Percentiles rank a stretch among this genome's conserved stretches.
Conservation (phyloP, 2,797 vertebrate genomes). For the Lates japonicus region DNA sequence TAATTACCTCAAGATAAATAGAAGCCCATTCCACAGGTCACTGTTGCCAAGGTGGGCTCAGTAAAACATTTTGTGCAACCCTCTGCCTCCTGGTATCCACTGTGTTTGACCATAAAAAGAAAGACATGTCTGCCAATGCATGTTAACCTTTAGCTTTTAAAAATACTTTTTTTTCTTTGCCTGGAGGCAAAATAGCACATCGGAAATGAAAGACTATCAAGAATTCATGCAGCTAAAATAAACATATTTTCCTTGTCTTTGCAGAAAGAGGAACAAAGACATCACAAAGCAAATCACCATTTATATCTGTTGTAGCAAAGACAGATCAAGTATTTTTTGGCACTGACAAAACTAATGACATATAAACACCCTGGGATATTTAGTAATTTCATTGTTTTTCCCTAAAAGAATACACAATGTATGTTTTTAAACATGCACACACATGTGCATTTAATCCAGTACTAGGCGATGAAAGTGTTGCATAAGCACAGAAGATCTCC, state of each 20-base stretch:
- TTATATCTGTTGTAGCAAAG: conserved; percentile 36
- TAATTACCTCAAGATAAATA: conserved; percentile 62
- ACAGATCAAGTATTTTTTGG: not conserved
- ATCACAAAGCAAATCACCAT: conserved; percentile 9
- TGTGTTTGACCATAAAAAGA: conserved; percentile 5
- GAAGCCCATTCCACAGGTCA: conserved; percentile 23
- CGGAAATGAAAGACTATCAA: not conserved
- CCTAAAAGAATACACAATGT: not conserved
- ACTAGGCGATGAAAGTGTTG: not conserved
- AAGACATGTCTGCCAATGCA: not conserved
- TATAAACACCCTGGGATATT: not conserved
- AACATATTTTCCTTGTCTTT: not conserved
- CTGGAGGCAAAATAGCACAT: not conserved
- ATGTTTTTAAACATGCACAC: not conserved
- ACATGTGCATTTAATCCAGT: not conserved
- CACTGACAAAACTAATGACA: not conserved
- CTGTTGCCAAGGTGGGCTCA: conserved; percentile 26
- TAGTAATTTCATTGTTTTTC: too few relatives aligned
- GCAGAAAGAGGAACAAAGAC: conserved; percentile 1
- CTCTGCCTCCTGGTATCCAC: not conserved
- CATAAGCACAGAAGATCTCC: conserved; percentile 3
- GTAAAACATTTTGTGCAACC: conserved; percentile 18
- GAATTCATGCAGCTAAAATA: not conserved
- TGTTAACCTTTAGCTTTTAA: not conserved
- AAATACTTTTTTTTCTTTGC: not conserved